Evolutionary conservation across 1,140 invertebrate genomes (phyloP), one percentile per base, ranked within the genome.

Genomic region (Leptoteleia sp.): DNA sequence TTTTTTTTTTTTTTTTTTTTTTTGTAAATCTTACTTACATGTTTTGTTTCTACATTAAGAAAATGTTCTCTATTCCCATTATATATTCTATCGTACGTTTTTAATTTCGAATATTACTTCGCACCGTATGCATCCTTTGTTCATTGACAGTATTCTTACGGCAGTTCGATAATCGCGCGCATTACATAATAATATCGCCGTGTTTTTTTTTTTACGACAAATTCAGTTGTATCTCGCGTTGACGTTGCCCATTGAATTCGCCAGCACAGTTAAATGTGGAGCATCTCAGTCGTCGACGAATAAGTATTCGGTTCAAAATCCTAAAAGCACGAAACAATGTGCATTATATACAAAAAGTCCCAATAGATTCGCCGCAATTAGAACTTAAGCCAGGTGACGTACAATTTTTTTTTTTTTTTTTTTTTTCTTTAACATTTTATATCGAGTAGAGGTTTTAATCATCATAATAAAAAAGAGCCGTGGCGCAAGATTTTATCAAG

Each of bases 401-500:
- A 3, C 5, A 3, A 2, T 22, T 22, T 31, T 15, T 19, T 33
- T 59, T 45, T 45, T 37, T 47, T 5, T 7, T 7, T 22, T 40
- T 25, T 38, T 45, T 57, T 29, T 15, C 11, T n/a, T 19, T 15
- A 43, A 57, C 33, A 57, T 68, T 68, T 68, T 25, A 27, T 17
- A 35, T 48, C 16, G 42, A 68, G 35, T 22, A 19, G 54, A 71
- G 55, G n/a, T 62, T 61, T 65, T 73, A 59, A 75, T 61, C 67
- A 67, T 67, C 37, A 38, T 48, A 40, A 54, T 54, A 76, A 61
- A 76, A 37, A 61, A 37, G 17, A 45, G 50, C 29, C 33, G 40
- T 47, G 64, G 17, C 57, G 35, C 37, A 54, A 71, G 55, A 85
- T 80, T 88, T 82, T 86, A 87, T 88, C 85, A 87, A 87, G 85